Percentiles rank a stretch among this genome's conserved stretches.
Evolutionary conservation across 2,113 vertebrate species (phyloP).

Genomic region (Erythrocercus mccallii): DNA sequence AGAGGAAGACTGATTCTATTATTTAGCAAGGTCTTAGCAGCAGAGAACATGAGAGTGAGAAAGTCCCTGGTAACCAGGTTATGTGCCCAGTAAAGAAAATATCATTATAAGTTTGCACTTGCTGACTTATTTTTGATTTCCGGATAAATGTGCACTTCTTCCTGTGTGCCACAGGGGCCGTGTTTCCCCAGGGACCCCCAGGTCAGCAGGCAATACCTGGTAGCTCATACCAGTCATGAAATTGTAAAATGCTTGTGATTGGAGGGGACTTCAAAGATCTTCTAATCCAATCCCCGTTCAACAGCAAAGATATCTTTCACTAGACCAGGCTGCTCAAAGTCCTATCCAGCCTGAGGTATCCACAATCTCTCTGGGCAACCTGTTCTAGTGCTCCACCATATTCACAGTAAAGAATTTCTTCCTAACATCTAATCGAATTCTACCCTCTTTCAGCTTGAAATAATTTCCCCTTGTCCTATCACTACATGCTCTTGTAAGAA

Average conservation of each 20-base stretch:
- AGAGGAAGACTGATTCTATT: neutral
- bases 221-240: neutral
- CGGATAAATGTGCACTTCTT: neutral
- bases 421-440: neutral
- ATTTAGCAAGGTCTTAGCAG: neutral
- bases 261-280: neutral
- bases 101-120: neutral
- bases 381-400: neutral
- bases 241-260: neutral
- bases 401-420: neutral
- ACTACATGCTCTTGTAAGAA: neutral
- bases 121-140: neutral
- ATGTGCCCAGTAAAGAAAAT: neutral
- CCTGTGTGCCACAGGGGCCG: accelerated
- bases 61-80: neutral
- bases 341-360: neutral
- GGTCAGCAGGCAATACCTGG: neutral
- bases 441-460: neutral
- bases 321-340: neutral
- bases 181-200: accelerated
- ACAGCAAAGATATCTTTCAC: neutral
- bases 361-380: neutral
- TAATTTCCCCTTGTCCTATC: neutral
- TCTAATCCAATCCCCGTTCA: neutral
- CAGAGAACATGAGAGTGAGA: neutral